Conservation (phyloP, 2,113 vertebrate species). For the Orthonyx spaldingii region DNA sequence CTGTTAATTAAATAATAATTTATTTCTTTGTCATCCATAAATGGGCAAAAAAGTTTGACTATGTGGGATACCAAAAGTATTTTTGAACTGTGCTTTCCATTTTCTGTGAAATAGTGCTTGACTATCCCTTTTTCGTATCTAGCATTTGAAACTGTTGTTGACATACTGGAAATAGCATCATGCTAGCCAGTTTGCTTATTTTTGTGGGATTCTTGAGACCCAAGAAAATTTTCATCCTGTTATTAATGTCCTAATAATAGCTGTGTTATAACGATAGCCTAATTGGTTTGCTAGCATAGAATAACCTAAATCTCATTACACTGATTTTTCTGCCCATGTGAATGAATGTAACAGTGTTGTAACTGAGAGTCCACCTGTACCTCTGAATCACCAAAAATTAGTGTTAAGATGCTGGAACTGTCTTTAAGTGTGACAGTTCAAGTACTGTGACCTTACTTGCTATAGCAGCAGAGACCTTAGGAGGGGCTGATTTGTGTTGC, state of each 20-base stretch:
- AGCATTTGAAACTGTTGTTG: neutral
- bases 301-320: neutral
- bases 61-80: neutral
- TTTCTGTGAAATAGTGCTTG: neutral
- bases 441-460: neutral
- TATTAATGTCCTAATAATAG: neutral
- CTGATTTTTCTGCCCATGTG: neutral
- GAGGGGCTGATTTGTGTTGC: neutral
- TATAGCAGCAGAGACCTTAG: neutral
- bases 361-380: neutral
- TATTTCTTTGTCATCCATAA: neutral
- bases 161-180: neutral
- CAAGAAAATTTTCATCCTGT: neutral
- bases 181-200: neutral
- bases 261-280: neutral
- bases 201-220: neutral
- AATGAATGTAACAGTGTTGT: neutral
- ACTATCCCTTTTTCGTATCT: neutral
- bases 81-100: neutral
- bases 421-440: neutral
- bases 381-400: neutral
- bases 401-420: neutral
- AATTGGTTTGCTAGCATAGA: neutral
- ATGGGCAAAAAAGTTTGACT: neutral
- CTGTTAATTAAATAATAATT: neutral